Conservation (phyloP, 2,888 invertebrate species). For the Andrena flavipes region DNA sequence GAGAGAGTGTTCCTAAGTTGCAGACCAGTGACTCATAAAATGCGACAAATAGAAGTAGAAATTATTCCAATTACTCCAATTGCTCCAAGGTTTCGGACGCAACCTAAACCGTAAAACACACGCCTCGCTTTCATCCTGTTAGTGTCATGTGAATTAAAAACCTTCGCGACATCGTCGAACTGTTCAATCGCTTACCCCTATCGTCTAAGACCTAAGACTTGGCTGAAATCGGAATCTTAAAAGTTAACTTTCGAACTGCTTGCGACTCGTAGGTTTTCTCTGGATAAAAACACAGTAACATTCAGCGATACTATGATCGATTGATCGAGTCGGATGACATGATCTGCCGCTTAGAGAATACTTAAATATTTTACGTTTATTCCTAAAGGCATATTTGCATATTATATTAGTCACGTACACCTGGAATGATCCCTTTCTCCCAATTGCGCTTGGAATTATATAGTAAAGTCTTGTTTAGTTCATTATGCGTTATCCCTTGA, state of each 20-base stretch:
- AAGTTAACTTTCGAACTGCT: no score
- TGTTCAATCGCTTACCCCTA: no score
- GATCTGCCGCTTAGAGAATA: slow-evolving; percentile 20
- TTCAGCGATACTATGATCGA: background rate
- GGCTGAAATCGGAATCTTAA: no score
- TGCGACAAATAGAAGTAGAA: background rate
- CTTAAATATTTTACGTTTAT: slow-evolving; percentile 18
- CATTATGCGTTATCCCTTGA: slow-evolving; percentile 17
- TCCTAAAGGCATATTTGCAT: slow-evolving; percentile 16
- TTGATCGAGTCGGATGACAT: background rate
- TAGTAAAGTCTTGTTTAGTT: slow-evolving; percentile 1
- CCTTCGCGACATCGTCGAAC: no score
- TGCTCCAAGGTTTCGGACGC: background rate
- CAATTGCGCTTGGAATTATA: slow-evolving; percentile 29
- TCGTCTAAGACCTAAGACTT: no score
- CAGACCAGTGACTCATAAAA: slow-evolving; percentile 3
- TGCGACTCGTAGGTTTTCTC: no score
- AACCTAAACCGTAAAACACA: no score
- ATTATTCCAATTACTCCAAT: background rate
- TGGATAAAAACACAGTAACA: no score
- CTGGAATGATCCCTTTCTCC: slow-evolving; percentile 53
- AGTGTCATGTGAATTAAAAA: no score
- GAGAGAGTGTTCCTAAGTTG: slow-evolving; percentile 20
- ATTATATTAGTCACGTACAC: slow-evolving; percentile 30
- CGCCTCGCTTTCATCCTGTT: no score